phyloP scores from a whole-genome alignment of 2,888 invertebrate genomes.

The Archips crataeganus region DNA sequence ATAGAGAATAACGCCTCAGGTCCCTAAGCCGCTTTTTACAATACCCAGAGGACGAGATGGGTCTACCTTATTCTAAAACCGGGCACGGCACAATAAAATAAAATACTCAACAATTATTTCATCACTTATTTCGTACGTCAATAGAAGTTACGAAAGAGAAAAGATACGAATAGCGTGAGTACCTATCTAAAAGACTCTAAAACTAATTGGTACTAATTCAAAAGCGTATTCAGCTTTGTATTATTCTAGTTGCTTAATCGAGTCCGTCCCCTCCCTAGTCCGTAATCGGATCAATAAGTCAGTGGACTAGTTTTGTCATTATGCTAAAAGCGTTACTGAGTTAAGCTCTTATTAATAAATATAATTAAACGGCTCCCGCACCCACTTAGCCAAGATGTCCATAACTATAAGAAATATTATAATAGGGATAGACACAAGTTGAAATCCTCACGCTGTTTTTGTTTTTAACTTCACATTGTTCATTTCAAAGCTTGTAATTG shows the following conservation, averaged over 20 bases:
- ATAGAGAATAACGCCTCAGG: too few species aligned
- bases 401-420: background rate
- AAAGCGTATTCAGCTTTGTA: constrained; percentile 8
- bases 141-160: constrained; percentile 1
- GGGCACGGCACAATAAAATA: background rate
- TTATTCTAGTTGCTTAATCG: constrained; percentile 7
- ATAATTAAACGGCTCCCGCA: constrained; percentile 7
- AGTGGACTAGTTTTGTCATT: constrained; percentile 1
- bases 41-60: too few species aligned
- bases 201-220: constrained; percentile 5
- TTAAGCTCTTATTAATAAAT: background rate
- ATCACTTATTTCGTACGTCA: background rate
- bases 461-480: too few species aligned
- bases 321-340: constrained; percentile 14
- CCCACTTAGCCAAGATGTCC: background rate
- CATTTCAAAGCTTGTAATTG: too few species aligned
- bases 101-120: background rate
- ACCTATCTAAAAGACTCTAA: background rate
- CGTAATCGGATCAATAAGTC: constrained; percentile 2
- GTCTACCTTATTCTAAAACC: too few species aligned
- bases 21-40: too few species aligned
- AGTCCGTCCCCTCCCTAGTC: background rate
- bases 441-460: too few species aligned
- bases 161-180: background rate
- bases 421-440: background rate